Percentiles rank a stretch among this genome's conserved stretches.
Conservation (phyloP, 2,888 invertebrate genomes). For the Amphipoea lucens region DNA sequence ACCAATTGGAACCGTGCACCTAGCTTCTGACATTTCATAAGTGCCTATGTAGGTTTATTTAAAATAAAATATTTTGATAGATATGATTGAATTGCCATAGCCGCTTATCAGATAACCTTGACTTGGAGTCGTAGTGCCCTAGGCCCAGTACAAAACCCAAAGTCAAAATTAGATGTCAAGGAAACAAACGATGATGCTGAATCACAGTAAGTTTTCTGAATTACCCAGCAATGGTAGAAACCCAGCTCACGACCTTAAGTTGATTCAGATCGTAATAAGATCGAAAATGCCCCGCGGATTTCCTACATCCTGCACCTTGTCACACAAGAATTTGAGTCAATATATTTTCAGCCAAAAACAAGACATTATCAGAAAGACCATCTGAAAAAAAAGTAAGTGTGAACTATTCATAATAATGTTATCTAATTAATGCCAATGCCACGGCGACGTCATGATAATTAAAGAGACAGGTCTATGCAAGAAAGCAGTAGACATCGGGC, state of each 20-base stretch:
- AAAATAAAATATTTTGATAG: not conserved
- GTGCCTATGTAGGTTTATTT: too few relatives aligned
- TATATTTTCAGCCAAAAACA: not conserved
- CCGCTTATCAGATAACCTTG: constrained; percentile 39
- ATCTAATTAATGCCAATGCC: constrained; percentile 24
- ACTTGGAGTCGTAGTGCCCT: constrained; percentile 15
- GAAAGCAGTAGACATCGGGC: constrained; percentile 11
- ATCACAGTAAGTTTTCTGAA: constrained; percentile 1
- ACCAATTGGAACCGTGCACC: too few relatives aligned
- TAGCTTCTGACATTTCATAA: too few relatives aligned
- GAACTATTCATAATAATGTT: not conserved
- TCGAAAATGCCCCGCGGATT: not conserved
- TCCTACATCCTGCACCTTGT: not conserved
- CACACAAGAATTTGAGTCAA: not conserved
- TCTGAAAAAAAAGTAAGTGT: not conserved
- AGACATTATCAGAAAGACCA: not conserved
- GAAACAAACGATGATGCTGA: not conserved
- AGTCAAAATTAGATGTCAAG: not conserved
- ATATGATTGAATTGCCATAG: constrained; percentile 23
- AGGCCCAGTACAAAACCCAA: too few relatives aligned
- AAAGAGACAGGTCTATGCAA: constrained; percentile 10
- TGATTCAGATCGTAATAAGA: not conserved
- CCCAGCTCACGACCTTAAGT: not conserved
- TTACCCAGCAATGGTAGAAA: not conserved
- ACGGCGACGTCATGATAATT: not conserved